A percentile compares a stretch with the other conserved stretches of the same genome.
Conservation (phyloP, 1,140 invertebrate species). For the Lineus longissimus region DNA sequence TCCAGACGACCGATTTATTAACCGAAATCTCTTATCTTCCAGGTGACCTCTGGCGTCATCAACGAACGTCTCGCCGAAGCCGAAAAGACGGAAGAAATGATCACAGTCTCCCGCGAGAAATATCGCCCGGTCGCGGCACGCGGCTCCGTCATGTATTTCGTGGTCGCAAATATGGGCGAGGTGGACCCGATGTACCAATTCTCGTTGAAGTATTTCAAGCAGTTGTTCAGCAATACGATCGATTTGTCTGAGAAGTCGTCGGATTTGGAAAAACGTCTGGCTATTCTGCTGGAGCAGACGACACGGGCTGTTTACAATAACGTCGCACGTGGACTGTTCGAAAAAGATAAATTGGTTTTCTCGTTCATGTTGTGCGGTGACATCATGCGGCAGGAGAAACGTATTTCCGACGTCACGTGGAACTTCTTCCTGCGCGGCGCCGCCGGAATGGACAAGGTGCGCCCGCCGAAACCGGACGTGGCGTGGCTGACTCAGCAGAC, state of each 20-base stretch:
- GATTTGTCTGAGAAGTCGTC: constrained; percentile 45
- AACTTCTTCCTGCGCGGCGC: constrained; percentile 72
- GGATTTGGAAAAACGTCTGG: constrained; percentile 39
- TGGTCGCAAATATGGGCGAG: constrained; percentile 53
- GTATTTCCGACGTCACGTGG: constrained; percentile 63
- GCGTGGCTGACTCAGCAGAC: constrained; percentile 30
- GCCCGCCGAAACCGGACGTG: constrained; percentile 43
- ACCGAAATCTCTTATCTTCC: constrained; percentile 6
- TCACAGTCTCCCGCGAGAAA: constrained; percentile 48
- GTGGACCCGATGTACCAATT: constrained; percentile 59
- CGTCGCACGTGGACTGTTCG: constrained; percentile 54
- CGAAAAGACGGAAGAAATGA: constrained; percentile 67
- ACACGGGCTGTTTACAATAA: constrained; percentile 59
- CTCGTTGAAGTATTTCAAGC: constrained; percentile 81
- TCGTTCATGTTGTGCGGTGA: constrained; percentile 73
- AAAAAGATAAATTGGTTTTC: constrained; percentile 55
- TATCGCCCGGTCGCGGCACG: constrained; percentile 50
- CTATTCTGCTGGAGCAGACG: constrained; percentile 50
- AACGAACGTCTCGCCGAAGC: constrained; percentile 73
- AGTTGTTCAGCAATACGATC: constrained; percentile 68
- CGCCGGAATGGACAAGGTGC: constrained; percentile 43
- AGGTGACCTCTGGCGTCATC: constrained; percentile 59
- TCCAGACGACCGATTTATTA: no score
- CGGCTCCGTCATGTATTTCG: constrained; percentile 56
- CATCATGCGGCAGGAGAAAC: constrained; percentile 63